Conservation (phyloP, 2,888 invertebrate genomes). For the Erynnis tages region DNA sequence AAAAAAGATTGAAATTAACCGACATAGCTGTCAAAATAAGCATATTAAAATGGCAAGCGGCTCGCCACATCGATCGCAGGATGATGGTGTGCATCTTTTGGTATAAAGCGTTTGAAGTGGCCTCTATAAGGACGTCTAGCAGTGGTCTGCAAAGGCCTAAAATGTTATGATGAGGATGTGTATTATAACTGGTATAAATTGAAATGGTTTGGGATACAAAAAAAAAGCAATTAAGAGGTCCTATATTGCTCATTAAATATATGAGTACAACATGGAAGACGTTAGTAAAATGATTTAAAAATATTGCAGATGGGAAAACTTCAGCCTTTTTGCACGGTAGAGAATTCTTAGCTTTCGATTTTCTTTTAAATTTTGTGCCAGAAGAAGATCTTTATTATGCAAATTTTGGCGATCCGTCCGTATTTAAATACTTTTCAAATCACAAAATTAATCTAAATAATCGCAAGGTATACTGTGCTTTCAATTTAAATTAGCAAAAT, state of each 20-base stretch:
- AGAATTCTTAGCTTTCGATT: conserved; percentile 62
- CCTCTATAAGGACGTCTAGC: no score
- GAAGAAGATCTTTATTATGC: conserved; percentile 72
- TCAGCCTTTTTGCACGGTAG: conserved; percentile 67
- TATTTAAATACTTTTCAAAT: conserved; percentile 59
- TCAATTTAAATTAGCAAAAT: not conserved
- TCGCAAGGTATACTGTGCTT: conserved; percentile 52
- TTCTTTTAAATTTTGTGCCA: conserved; percentile 59
- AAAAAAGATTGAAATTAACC: not conserved
- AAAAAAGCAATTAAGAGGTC: no score
- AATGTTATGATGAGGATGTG: no score
- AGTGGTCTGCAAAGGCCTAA: no score
- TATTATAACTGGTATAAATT: conserved; percentile 3
- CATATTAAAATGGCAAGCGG: no score
- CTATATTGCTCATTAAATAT: no score
- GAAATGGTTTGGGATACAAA: no score
- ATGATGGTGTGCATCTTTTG: no score
- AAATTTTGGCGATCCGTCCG: conserved; percentile 68
- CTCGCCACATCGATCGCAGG: no score
- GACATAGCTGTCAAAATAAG: no score
- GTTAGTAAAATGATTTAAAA: not conserved
- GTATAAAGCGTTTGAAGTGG: no score
- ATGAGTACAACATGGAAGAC: no score
- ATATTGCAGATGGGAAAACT: conserved; percentile 66
- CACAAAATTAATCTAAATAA: conserved; percentile 47